phyloP scores from a whole-genome alignment of 2,888 invertebrate species.

The Pseudanteris insignis region DNA sequence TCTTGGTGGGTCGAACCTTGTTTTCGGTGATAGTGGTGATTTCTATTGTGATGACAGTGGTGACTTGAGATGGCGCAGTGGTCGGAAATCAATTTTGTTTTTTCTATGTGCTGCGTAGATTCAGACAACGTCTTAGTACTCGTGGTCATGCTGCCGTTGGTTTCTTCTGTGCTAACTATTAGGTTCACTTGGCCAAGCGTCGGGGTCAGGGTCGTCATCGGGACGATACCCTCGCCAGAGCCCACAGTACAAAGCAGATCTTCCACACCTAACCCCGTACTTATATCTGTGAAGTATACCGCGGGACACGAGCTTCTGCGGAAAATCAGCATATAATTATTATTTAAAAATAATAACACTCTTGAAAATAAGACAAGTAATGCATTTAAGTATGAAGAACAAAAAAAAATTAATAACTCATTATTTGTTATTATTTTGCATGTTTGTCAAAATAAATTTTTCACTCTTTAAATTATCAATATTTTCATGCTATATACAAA shows the following conservation, averaged over 20 bases:
- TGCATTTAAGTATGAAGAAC: no score
- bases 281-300: slow-evolving; percentile 60
- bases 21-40: slow-evolving; percentile 51
- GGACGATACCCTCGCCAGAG: slow-evolving; percentile 44
- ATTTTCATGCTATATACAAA: no score
- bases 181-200: slow-evolving; percentile 35
- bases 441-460: no score
- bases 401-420: no score
- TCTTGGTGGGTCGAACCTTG: slow-evolving; percentile 25
- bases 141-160: slow-evolving; percentile 36
- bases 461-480: no score
- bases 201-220: slow-evolving; percentile 43
- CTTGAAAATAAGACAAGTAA: no score
- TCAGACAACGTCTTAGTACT: slow-evolving; percentile 50
- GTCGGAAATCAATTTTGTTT: slow-evolving; percentile 57
- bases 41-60: slow-evolving; percentile 53
- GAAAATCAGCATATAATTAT: slow-evolving; percentile 10
- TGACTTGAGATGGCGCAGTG: slow-evolving; percentile 50
- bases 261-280: slow-evolving; percentile 53
- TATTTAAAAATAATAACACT: background rate
- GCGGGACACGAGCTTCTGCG: slow-evolving; percentile 57
- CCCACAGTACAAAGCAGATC: slow-evolving; percentile 46
- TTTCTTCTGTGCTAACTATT: slow-evolving; percentile 31
- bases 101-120: slow-evolving; percentile 52
- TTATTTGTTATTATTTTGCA: no score